These are phyloP conservation scores for Samia ricini DNA, from an alignment of 1,140 invertebrate genomes.

Conservation along the genomic window DNA sequence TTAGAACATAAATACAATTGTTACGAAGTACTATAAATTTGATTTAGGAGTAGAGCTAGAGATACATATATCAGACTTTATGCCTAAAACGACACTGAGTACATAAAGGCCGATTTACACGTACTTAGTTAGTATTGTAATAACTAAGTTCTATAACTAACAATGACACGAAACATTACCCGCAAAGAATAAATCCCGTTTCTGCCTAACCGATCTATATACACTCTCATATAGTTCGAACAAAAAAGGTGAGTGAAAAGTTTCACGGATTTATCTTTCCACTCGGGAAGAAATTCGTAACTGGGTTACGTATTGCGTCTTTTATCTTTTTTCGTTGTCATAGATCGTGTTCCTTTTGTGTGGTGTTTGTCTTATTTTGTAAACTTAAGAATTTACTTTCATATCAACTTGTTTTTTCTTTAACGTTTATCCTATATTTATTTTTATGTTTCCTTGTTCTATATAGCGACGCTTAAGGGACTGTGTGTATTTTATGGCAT, in stretches of 20 bases:
- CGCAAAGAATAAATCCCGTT: neutral
- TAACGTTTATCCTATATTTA: no score
- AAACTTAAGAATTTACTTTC: neutral
- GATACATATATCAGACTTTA: no score
- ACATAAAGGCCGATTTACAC: no score
- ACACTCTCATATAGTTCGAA: constrained; percentile 17
- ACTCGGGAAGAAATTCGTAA: constrained; percentile 12
- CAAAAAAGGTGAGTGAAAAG: constrained; percentile 13
- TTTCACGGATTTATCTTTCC: constrained; percentile 12
- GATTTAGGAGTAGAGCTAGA: no score
- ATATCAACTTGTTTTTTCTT: neutral
- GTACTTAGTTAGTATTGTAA: no score
- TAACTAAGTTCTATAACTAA: neutral
- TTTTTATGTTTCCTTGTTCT: no score
- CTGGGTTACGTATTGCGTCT: constrained; percentile 11
- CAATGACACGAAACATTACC: constrained; percentile 4
- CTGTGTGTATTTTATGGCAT: no score
- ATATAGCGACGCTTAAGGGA: no score
- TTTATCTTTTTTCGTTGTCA: constrained; percentile 1
- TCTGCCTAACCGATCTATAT: constrained; percentile 5
- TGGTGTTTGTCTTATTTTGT: neutral
- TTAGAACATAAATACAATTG: no score
- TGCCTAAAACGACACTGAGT: no score
- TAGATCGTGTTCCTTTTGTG: constrained; percentile 8
- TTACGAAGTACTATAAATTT: no score